Evolutionary conservation across 2,888 invertebrate genomes (phyloP), one percentile per base, ranked within the genome.

Genomic region (Noctua fimbriata): DNA sequence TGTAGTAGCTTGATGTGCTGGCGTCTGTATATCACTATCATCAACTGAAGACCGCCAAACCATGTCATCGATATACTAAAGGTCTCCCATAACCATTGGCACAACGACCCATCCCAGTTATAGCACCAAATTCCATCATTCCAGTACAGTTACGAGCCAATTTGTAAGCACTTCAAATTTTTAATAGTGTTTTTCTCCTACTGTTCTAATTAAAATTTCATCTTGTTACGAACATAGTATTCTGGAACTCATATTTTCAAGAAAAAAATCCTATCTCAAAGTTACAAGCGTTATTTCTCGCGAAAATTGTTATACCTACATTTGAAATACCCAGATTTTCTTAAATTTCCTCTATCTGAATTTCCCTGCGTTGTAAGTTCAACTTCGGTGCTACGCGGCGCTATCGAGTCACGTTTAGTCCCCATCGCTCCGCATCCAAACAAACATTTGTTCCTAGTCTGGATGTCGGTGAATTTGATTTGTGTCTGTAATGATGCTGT

Each of bases 371-470:
- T 58, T 69, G 70, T 60, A 60, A 60, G 81, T 73, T 73, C 49
- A 81, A 85, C n/a, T 80, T 82, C 28, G 44, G 79, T 70, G 36
- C 65, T 47, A 85, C 49, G 60, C n/a, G 55, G 55, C 63, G 60
- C 52, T 71, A 71, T 83, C 60, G 69, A 70, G 86, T 86, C 83
- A 83, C 83, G 86, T 83, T 77, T 82, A 60, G 82, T 72, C 65
- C 65, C 83, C 86, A 76, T 77, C 66, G 83, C 65, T 82, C 77
- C 67, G 65, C 65, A 86, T 82, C 49, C 73, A 82, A 60, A 77
- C 76, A 85, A 83, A 83, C 72, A 83, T 86, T 83, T 86, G 83
- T 85, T 75, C 82, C 67, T 52, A 84, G 85, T 82, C 82, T 76
- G 72, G 65, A 82, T 86, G 77, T 77, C 77, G 55, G 72, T 73